Evolutionary conservation across 2,113 vertebrate species (phyloP), one percentile per base, ranked within the genome.

Genomic region (Nibea albiflora): DNA sequence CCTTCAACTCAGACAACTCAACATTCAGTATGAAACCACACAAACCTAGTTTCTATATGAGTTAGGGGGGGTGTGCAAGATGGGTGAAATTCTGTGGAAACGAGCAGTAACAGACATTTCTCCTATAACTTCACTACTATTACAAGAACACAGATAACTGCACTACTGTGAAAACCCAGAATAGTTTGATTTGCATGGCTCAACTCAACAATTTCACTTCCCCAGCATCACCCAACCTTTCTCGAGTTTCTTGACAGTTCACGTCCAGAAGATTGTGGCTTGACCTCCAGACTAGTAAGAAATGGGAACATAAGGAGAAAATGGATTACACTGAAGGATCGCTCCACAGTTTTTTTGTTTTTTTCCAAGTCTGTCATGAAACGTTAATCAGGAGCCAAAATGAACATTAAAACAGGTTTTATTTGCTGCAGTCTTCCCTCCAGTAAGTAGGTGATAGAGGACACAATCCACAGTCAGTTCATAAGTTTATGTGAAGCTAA

Each of bases 11-110:
- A 82, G 64, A 77, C 50, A 56, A 49, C 0, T 46, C 0, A 0
- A 64, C 60, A 2, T 73, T 82, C 70, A 85, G 57, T 17, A 46
- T 54, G 35, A 89, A 89, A 89, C 67, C 52, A 80, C 63, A 67
- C 56, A 72, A 66, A 80, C 3, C 57, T 49, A 76, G 44, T 89
- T 90, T 85, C 89, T 85, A 56, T 81, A 77, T 87, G 83, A 90
- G 81, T 15, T 3, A 2, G 11, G 62, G 47, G 44, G 5, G 19
- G 31, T 28, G 58, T 9, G 76, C 9, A 78, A 71, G 50, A 70
- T 70, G 28, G 20, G 52, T 73, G 11, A 63, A 67, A 85, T 86
- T 87, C 66, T 52, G 77, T 80, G 72, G 83, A 86, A 89, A 89
- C 26, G 22, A 52, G 19, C 10, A 73, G 50, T 20, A 60, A 81